Conservation (phyloP, 2,797 vertebrate species). For the Pseudopleuronectes americanus region DNA sequence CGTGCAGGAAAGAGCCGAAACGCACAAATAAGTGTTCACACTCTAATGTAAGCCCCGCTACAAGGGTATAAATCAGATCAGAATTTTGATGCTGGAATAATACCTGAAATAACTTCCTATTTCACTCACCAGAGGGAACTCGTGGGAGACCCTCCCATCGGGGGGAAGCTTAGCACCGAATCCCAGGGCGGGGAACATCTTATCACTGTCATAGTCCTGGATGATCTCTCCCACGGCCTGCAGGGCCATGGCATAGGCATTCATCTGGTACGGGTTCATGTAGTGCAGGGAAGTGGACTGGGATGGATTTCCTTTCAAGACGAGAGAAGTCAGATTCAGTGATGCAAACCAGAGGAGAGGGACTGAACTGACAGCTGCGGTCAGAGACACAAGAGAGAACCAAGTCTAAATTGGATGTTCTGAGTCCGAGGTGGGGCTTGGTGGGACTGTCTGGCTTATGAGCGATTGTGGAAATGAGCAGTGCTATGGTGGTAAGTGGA, state of each 20-base stretch:
- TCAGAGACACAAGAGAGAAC: constrained; percentile 23
- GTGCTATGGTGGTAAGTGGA: neutral
- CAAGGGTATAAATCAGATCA: neutral
- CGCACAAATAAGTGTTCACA: constrained; percentile 15
- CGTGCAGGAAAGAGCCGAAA: constrained; percentile 20
- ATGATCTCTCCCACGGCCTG: constrained; percentile 97
- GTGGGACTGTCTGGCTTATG: neutral
- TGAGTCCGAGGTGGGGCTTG: constrained; percentile 5
- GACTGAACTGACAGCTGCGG: constrained; percentile 42
- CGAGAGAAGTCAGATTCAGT: constrained; percentile 59
- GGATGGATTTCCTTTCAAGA: constrained; percentile 89
- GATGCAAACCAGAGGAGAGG: constrained; percentile 50
- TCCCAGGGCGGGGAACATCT: constrained; percentile 96
- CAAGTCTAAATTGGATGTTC: constrained; percentile 32
- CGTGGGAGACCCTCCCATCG: constrained; percentile 93
- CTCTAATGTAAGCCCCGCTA: constrained; percentile 9
- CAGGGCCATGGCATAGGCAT: constrained; percentile 95
- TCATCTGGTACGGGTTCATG: constrained; percentile 98
- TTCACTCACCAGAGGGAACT: constrained; percentile 92
- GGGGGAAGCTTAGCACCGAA: constrained; percentile 97
- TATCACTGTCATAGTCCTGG: constrained; percentile 98
- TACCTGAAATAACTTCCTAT: constrained; percentile 20
- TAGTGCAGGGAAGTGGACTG: constrained; percentile 98
- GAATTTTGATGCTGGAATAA: neutral
- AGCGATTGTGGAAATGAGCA: neutral